These are phyloP conservation scores for Isoperla grammatica DNA, from an alignment of 2,888 invertebrate genomes.

Conservation along the genomic window DNA sequence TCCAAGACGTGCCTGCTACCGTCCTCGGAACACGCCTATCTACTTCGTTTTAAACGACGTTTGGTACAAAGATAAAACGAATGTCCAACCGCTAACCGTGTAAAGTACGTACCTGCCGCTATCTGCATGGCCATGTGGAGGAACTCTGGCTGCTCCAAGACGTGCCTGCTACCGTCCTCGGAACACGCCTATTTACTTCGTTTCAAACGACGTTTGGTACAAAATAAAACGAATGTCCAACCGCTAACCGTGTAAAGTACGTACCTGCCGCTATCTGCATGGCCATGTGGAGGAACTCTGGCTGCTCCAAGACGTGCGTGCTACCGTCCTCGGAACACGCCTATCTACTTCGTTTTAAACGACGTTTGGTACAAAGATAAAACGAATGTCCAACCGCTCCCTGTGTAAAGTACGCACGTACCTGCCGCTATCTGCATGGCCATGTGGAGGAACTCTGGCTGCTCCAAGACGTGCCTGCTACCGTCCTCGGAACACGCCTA, in stretches of 20 bases:
- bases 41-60: too few relatives aligned
- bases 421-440: constrained; percentile 83
- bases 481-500: constrained; percentile 58
- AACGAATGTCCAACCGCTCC: too few relatives aligned
- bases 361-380: too few relatives aligned
- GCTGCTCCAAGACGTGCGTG: constrained; percentile 59
- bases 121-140: constrained; percentile 88
- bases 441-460: constrained; percentile 83
- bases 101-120: constrained; percentile 56
- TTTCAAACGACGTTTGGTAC: too few relatives aligned
- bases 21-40: constrained; percentile 55
- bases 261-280: constrained; percentile 82
- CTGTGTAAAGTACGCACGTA: too few relatives aligned
- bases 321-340: constrained; percentile 59
- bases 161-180: constrained; percentile 59
- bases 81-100: too few relatives aligned
- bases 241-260: too few relatives aligned
- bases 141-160: constrained; percentile 75
- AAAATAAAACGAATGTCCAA: too few relatives aligned
- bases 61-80: too few relatives aligned
- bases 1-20: constrained; percentile 60
- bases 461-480: constrained; percentile 57
- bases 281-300: constrained; percentile 86
- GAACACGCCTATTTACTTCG: constrained; percentile 47
- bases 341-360: too few relatives aligned